These are phyloP conservation scores for Malurus cyaneus DNA, from an alignment of 2,113 vertebrate species.

Conservation along the genomic window DNA sequence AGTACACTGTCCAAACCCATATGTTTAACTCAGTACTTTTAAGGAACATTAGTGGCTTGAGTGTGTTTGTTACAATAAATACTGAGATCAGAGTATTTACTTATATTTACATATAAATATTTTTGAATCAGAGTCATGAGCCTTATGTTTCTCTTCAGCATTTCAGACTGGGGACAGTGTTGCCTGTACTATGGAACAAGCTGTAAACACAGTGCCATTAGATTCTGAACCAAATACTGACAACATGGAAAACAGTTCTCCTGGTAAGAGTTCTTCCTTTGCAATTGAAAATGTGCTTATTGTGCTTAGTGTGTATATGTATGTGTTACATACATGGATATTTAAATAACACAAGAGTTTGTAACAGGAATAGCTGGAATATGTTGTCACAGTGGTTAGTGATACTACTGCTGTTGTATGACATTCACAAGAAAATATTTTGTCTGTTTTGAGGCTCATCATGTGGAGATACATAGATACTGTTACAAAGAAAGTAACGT, in stretches of 20 bases:
- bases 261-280: slow-evolving; percentile 75
- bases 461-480: not conserved
- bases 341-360: not conserved
- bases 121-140: not conserved
- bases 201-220: slow-evolving; percentile 72
- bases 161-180: slow-evolving; percentile 72
- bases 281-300: not conserved
- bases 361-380: not conserved
- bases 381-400: not conserved
- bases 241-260: slow-evolving; percentile 79
- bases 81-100: not conserved
- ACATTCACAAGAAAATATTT: not conserved
- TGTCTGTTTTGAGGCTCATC: not conserved
- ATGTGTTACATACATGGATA: not conserved
- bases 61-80: not conserved
- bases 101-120: not conserved
- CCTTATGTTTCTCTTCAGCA: slow-evolving; percentile 68
- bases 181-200: slow-evolving; percentile 78
- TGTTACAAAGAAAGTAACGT: not conserved
- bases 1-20: not conserved
- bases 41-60: not conserved
- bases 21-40: not conserved
- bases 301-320: rapidly evolving
- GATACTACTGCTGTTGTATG: not conserved
- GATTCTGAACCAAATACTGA: slow-evolving; percentile 79